These are phyloP conservation scores for Drosophila fuyamai DNA, from an alignment of 1,140 invertebrate genomes.

Conservation along the genomic window DNA sequence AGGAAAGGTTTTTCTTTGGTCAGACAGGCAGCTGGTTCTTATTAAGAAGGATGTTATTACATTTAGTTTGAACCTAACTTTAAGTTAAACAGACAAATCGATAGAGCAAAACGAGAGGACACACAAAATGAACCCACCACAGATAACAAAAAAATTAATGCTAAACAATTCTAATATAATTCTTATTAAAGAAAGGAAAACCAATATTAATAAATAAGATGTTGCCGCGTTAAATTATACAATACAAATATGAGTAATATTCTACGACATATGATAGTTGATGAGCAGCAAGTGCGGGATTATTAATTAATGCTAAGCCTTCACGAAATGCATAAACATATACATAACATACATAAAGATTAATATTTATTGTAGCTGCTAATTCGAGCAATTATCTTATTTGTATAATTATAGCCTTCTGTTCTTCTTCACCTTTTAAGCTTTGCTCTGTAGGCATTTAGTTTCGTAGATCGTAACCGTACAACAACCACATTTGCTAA, in stretches of 20 bases:
- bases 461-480: constrained; percentile 61
- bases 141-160: constrained; percentile 49
- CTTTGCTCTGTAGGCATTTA: constrained; percentile 80
- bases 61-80: constrained; percentile 55
- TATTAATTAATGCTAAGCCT: constrained; percentile 36
- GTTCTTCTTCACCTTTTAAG: constrained; percentile 69
- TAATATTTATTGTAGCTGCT: constrained; percentile 78
- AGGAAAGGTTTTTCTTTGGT: constrained; percentile 44
- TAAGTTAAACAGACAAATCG: constrained; percentile 56
- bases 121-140: constrained; percentile 80
- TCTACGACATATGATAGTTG: constrained; percentile 26
- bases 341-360: constrained; percentile 48
- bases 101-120: constrained; percentile 17
- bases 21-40: constrained; percentile 43
- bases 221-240: constrained; percentile 71
- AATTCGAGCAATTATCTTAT: constrained; percentile 33
- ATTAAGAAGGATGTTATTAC: constrained; percentile 33
- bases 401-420: constrained; percentile 54
- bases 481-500: constrained; percentile 35
- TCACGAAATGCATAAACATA: constrained; percentile 30
- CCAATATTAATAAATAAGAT: constrained; percentile 50
- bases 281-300: constrained; percentile 18
- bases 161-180: constrained; percentile 59
- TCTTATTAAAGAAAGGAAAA: constrained; percentile 21
- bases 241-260: constrained; percentile 49